A percentile compares a stretch with the other conserved stretches of the same genome.
phyloP scores from a whole-genome alignment of 2,113 vertebrate genomes.

The Gulo gulo region DNA sequence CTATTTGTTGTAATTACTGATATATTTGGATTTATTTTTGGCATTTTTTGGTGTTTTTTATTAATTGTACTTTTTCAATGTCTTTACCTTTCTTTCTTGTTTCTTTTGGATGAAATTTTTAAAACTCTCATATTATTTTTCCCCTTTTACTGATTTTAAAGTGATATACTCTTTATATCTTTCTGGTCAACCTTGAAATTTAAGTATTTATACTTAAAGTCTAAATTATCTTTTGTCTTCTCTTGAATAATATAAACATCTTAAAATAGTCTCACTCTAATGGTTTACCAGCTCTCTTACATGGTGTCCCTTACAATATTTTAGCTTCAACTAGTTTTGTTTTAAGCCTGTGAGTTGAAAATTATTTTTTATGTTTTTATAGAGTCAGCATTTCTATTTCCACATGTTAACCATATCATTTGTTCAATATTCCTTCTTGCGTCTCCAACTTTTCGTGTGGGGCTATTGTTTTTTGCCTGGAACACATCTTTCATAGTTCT shows the following conservation, averaged over 20 bases:
- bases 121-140: background rate
- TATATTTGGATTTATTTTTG: background rate
- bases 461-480: background rate
- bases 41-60: background rate
- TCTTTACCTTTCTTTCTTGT: background rate
- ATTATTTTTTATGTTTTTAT: background rate
- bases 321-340: background rate
- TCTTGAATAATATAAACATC: background rate
- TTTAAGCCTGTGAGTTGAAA: background rate
- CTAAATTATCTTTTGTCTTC: background rate
- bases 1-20: background rate
- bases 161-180: background rate
- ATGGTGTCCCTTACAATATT: background rate
- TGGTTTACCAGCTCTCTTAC: background rate
- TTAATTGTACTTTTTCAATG: background rate
- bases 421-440: background rate
- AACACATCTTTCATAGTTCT: background rate
- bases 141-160: background rate
- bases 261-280: background rate
- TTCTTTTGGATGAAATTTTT: background rate
- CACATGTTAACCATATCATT: background rate
- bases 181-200: background rate
- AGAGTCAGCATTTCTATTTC: background rate
- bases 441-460: background rate
- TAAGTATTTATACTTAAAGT: background rate